Percentiles rank a stretch among this genome's conserved stretches.
These are phyloP conservation scores for Triplophysa bombifrons DNA, from an alignment of 2,797 vertebrate species.

Conservation along the genomic window DNA sequence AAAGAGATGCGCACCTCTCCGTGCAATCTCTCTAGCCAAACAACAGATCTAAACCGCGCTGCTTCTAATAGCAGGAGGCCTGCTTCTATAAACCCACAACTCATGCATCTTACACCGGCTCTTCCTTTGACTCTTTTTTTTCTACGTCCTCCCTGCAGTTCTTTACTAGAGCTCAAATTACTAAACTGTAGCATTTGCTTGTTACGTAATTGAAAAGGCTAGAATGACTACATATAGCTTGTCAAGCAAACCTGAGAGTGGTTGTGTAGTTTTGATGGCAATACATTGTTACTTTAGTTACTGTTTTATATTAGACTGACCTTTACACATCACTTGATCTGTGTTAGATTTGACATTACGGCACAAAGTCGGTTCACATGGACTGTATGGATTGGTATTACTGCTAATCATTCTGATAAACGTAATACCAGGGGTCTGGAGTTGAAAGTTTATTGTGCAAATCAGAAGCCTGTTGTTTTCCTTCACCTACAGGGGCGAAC, in stretches of 20 bases:
- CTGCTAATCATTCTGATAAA: conserved; percentile 11
- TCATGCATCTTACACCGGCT: conserved; percentile 19
- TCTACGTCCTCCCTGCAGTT: conserved; percentile 21
- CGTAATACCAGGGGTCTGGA: conserved; percentile 60
- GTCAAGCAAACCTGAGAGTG: conserved; percentile 2
- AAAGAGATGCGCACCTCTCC: conserved; percentile 57
- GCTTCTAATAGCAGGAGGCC: conserved; percentile 65
- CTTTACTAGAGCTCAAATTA: conserved; percentile 32
- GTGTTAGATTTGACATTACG: conserved; percentile 4
- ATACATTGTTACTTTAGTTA: background rate
- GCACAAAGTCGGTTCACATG: background rate
- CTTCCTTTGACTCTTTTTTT: conserved; percentile 13
- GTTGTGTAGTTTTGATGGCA: background rate
- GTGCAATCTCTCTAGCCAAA: conserved; percentile 58
- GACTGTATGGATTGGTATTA: conserved; percentile 3
- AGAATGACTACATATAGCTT: background rate
- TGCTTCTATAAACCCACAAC: conserved; percentile 47
- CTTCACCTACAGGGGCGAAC: conserved; percentile 62
- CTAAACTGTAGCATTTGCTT: conserved; percentile 18
- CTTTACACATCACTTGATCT: conserved; percentile 3
- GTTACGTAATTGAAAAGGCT: conserved; percentile 14
- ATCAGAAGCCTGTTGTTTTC: conserved; percentile 74
- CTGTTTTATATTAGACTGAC: conserved; percentile 20
- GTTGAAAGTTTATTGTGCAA: conserved; percentile 77
- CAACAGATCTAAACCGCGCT: conserved; percentile 69